phyloP scores from a whole-genome alignment of 2,888 invertebrate species.

The Cephonodes hylas region DNA sequence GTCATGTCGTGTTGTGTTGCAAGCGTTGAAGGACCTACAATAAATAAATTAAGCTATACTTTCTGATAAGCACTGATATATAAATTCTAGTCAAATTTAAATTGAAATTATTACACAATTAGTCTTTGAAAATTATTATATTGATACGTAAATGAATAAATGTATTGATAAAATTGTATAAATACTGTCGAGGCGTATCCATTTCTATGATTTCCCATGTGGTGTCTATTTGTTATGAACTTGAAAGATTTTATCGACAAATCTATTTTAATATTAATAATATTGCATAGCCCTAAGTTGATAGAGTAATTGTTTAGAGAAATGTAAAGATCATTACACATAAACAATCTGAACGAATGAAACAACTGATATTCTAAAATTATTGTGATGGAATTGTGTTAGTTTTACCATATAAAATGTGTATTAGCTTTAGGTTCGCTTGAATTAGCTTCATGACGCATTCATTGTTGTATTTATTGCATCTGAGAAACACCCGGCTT shows the following conservation, averaged over 20 bases:
- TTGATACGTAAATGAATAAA: slow-evolving; percentile 25
- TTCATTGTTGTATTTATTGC: slow-evolving; percentile 20
- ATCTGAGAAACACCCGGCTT: not conserved
- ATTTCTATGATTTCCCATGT: slow-evolving; percentile 40
- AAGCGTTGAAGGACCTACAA: not conserved
- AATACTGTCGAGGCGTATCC: not conserved
- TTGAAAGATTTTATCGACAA: slow-evolving; percentile 77
- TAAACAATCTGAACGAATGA: slow-evolving; percentile 66
- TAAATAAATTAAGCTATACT: slow-evolving; percentile 32
- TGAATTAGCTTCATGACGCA: slow-evolving; percentile 16
- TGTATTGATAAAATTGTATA: slow-evolving; percentile 13
- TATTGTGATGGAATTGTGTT: slow-evolving; percentile 80
- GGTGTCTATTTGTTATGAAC: slow-evolving; percentile 59
- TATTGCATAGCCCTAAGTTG: slow-evolving; percentile 32
- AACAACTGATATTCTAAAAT: slow-evolving; percentile 80
- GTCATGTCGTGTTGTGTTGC: not conserved
- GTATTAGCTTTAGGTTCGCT: slow-evolving; percentile 36
- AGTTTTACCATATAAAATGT: slow-evolving; percentile 59
- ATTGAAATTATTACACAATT: slow-evolving; percentile 51
- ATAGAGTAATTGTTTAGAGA: slow-evolving; percentile 31
- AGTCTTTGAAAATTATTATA: slow-evolving; percentile 46
- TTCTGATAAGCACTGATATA: slow-evolving; percentile 54
- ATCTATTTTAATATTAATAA: slow-evolving; percentile 67
- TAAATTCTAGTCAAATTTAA: slow-evolving; percentile 74
- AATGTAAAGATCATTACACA: slow-evolving; percentile 39